A percentile compares a stretch with the other conserved stretches of the same genome.
These are phyloP conservation scores for Nemapogon koenigi DNA, from an alignment of 2,888 invertebrate genomes.

Conservation along the genomic window DNA sequence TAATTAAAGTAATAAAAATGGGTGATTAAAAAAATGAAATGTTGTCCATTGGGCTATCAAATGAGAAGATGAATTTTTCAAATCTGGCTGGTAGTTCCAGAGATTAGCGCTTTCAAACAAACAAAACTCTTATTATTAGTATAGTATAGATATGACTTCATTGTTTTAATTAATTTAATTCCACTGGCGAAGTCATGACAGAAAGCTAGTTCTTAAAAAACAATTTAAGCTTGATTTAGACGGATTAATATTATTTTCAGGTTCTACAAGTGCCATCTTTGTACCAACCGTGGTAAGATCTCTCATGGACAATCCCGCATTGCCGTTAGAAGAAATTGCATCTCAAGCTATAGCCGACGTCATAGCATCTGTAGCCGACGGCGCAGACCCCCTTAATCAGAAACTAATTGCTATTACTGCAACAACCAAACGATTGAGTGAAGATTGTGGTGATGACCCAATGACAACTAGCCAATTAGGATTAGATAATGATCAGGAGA, in stretches of 20 bases:
- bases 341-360: constrained; percentile 73
- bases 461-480: constrained; percentile 34
- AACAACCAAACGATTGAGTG: constrained; percentile 46
- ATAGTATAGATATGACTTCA: neutral
- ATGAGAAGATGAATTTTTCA: too few relatives aligned
- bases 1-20: too few relatives aligned
- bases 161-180: neutral
- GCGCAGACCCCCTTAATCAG: constrained; percentile 64
- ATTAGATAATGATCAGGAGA: constrained; percentile 33
- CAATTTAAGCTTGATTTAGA: too few relatives aligned
- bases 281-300: constrained; percentile 64
- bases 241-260: too few relatives aligned
- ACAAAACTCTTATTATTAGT: too few relatives aligned
- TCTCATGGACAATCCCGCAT: constrained; percentile 57
- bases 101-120: too few relatives aligned
- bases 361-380: constrained; percentile 61
- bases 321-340: constrained; percentile 61
- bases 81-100: too few relatives aligned
- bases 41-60: too few relatives aligned
- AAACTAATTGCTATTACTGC: constrained; percentile 46
- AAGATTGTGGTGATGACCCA: constrained; percentile 49
- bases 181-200: too few relatives aligned
- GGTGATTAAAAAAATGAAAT: too few relatives aligned
- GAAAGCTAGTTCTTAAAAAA: neutral
- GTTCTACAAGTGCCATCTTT: constrained; percentile 52